phyloP scores from a whole-genome alignment of 2,113 vertebrate genomes.

The Mungos mungo region DNA sequence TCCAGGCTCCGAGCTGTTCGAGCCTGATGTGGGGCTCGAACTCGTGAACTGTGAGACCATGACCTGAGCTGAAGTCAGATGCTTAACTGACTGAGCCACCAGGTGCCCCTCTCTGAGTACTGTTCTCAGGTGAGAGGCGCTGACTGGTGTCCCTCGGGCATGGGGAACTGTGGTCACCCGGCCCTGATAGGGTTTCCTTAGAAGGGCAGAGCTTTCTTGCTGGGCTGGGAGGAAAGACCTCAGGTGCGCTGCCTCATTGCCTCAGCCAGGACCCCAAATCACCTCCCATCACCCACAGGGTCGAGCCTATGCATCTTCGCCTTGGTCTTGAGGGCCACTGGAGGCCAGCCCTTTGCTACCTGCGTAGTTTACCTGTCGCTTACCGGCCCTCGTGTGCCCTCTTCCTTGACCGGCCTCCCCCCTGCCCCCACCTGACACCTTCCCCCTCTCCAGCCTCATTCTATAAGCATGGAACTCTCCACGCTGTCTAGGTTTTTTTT shows the following conservation, averaged over 20 bases:
- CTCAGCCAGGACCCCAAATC: not conserved
- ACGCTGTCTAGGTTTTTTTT: not conserved
- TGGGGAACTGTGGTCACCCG: not conserved
- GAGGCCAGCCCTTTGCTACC: not conserved
- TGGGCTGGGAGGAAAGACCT: not conserved
- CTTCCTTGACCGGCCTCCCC: not conserved
- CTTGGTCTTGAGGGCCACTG: not conserved
- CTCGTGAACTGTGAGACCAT: too few species aligned
- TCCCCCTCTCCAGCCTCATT: not conserved
- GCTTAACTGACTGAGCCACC: too few species aligned
- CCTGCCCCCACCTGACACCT: not conserved
- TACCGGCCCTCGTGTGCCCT: rapidly evolving
- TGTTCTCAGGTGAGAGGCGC: not conserved
- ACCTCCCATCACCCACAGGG: rapidly evolving
- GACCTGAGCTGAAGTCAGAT: too few species aligned
- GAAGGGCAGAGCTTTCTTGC: not conserved
- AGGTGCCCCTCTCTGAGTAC: too few species aligned
- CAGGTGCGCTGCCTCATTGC: too few species aligned
- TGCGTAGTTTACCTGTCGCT: not conserved
- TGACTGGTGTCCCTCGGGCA: not conserved
- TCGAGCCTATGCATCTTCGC: not conserved
- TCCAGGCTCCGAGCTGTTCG: too few species aligned
- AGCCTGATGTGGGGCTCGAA: too few species aligned
- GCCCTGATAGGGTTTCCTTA: not conserved
- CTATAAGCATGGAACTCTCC: not conserved